phyloP scores from a whole-genome alignment of 2,797 vertebrate species.

The Triplophysa yarkandensis region DNA sequence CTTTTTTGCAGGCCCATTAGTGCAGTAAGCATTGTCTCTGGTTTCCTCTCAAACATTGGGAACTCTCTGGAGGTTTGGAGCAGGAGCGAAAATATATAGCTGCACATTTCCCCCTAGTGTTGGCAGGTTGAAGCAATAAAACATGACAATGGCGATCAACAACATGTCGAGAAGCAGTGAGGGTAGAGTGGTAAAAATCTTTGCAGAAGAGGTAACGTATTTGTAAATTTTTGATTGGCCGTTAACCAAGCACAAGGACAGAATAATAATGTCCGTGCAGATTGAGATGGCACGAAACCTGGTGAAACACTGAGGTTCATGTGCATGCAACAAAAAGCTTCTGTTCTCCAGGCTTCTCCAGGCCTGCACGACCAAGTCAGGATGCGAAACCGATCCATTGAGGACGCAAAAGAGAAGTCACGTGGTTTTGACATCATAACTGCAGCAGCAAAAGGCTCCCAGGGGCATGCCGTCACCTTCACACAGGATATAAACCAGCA shows the following conservation, averaged over 20 bases:
- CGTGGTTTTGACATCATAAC: slow-evolving; percentile 59
- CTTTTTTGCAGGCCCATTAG: slow-evolving; percentile 32
- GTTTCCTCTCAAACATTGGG: slow-evolving; percentile 48
- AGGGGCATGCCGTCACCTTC: slow-evolving; percentile 54
- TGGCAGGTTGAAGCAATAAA: not conserved
- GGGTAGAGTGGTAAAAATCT: not conserved
- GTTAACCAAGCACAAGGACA: slow-evolving; percentile 9
- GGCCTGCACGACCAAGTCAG: too few species aligned
- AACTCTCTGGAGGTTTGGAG: slow-evolving; percentile 46
- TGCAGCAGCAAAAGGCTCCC: slow-evolving; percentile 52
- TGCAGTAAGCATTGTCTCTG: slow-evolving; percentile 52
- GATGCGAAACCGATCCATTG: slow-evolving; percentile 50
- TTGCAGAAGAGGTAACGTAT: slow-evolving; percentile 26
- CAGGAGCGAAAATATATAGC: not conserved
- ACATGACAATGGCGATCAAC: slow-evolving; percentile 8
- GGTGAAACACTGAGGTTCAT: slow-evolving; percentile 51
- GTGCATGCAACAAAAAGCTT: slow-evolving; percentile 48
- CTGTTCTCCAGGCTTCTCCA: slow-evolving; percentile 26
- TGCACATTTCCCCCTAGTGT: slow-evolving; percentile 30
- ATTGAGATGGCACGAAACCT: slow-evolving; percentile 41
- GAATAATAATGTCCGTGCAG: slow-evolving; percentile 18
- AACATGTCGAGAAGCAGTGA: slow-evolving; percentile 7
- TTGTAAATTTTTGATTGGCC: slow-evolving; percentile 36
- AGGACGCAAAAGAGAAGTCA: slow-evolving; percentile 47
- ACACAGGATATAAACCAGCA: slow-evolving; percentile 68